Evolutionary conservation across 1,140 invertebrate genomes (phyloP).

Genomic region (Leptopilina boulardi): DNA sequence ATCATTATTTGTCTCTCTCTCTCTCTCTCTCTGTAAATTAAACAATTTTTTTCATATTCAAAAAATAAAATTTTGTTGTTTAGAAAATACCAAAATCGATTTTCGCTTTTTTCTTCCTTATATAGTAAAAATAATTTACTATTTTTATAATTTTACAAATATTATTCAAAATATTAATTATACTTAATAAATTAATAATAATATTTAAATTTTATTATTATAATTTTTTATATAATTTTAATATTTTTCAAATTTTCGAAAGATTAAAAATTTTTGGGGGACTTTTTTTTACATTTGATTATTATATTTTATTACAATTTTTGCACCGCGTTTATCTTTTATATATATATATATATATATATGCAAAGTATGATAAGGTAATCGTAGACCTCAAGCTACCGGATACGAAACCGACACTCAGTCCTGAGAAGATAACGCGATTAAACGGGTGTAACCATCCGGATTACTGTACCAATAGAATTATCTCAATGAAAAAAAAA

Average conservation of each 20-base stretch:
- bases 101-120: too few relatives aligned
- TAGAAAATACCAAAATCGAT: too few relatives aligned
- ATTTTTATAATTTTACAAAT: too few relatives aligned
- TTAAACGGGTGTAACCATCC: slow-evolving; percentile 28
- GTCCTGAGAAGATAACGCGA: slow-evolving; percentile 41
- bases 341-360: not conserved
- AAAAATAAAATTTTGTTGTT: too few relatives aligned
- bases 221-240: not conserved
- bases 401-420: slow-evolving; percentile 44
- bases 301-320: slow-evolving; percentile 10
- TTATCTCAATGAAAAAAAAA: not conserved
- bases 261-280: not conserved
- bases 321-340: slow-evolving; percentile 32
- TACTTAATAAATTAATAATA: too few relatives aligned
- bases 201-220: too few relatives aligned
- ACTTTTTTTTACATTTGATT: not conserved
- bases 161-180: too few relatives aligned
- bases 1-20: not conserved
- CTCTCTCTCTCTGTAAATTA: too few relatives aligned
- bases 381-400: slow-evolving; percentile 19
- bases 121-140: too few relatives aligned
- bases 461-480: slow-evolving; percentile 1
- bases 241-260: not conserved
- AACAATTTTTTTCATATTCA: too few relatives aligned
- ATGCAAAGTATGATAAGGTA: not conserved